These are phyloP conservation scores for Neosilurus hyrtlii DNA, from an alignment of 2,797 vertebrate genomes.

Conservation along the genomic window DNA sequence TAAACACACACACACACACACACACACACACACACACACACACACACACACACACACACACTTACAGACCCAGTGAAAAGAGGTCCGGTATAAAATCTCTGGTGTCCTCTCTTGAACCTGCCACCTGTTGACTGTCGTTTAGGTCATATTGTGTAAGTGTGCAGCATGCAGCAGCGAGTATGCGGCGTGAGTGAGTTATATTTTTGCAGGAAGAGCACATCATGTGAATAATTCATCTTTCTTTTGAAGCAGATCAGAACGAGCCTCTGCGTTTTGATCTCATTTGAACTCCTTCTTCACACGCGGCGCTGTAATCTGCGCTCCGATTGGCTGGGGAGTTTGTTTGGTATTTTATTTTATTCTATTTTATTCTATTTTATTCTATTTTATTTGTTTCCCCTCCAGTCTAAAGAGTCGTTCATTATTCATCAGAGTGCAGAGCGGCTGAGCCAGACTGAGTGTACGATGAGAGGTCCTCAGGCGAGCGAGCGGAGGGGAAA, in stretches of 20 bases:
- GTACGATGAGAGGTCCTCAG: conserved; percentile 53
- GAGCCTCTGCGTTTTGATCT: conserved; percentile 58
- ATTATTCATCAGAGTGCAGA: conserved; percentile 68
- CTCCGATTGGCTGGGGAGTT: conserved; percentile 56
- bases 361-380: conserved; percentile 28
- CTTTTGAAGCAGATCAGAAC: conserved; percentile 62
- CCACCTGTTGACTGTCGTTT: neutral
- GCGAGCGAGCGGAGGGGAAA: neutral
- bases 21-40: neutral
- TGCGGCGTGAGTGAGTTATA: conserved; percentile 28
- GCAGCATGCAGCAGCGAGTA: conserved; percentile 56
- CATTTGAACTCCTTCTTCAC: conserved; percentile 53
- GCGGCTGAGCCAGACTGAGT: conserved; percentile 50
- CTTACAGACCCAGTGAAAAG: neutral
- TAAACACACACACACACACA: neutral
- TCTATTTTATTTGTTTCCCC: conserved; percentile 58
- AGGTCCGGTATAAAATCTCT: neutral
- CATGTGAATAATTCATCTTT: conserved; percentile 69
- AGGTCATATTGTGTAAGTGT: no score
- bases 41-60: neutral
- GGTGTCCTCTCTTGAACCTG: neutral
- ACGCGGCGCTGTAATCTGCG: conserved; percentile 27
- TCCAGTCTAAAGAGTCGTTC: conserved; percentile 51
- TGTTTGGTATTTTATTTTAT: conserved; percentile 38
- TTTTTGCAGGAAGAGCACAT: conserved; percentile 56